phyloP scores from a whole-genome alignment of 1,140 invertebrate genomes.

The Stegodyphus mimosarum region DNA sequence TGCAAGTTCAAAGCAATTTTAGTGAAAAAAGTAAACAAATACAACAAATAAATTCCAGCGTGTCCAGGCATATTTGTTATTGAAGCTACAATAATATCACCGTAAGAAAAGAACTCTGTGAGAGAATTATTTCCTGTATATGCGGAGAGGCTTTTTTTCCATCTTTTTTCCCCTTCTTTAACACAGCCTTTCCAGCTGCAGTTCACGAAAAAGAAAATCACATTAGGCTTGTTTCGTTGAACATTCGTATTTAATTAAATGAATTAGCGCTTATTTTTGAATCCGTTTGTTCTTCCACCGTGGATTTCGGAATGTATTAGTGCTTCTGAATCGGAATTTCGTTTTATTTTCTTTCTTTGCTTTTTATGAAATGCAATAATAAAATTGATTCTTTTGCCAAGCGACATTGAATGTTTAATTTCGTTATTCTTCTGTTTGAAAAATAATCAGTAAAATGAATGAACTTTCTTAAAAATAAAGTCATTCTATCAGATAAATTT shows the following conservation, averaged over 20 bases:
- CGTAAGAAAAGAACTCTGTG: not conserved
- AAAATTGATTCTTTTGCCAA: too few relatives aligned
- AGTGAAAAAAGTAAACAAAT: constrained; percentile 6
- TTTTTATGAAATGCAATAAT: too few relatives aligned
- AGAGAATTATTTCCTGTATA: not conserved
- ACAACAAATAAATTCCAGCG: not conserved
- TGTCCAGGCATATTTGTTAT: not conserved
- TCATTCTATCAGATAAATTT: too few relatives aligned
- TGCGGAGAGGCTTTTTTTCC: not conserved
- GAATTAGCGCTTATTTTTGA: constrained; percentile 36
- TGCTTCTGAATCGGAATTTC: too few relatives aligned
- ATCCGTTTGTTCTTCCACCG: not conserved
- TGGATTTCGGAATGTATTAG: too few relatives aligned
- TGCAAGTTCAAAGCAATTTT: not conserved
- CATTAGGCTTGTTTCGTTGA: constrained; percentile 44
- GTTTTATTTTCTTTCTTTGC: too few relatives aligned
- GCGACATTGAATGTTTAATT: too few relatives aligned
- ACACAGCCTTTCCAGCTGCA: constrained; percentile 22
- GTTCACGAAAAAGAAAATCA: constrained; percentile 28
- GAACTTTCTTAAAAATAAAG: too few relatives aligned
- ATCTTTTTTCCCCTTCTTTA: constrained; percentile 22
- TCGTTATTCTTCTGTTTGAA: too few relatives aligned
- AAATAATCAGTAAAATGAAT: not conserved
- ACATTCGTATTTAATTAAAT: constrained; percentile 55
- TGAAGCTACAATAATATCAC: not conserved